Base-by-base conservation (phyloP, 2,888 invertebrate species). In the Epinotia demarniana region DNA sequence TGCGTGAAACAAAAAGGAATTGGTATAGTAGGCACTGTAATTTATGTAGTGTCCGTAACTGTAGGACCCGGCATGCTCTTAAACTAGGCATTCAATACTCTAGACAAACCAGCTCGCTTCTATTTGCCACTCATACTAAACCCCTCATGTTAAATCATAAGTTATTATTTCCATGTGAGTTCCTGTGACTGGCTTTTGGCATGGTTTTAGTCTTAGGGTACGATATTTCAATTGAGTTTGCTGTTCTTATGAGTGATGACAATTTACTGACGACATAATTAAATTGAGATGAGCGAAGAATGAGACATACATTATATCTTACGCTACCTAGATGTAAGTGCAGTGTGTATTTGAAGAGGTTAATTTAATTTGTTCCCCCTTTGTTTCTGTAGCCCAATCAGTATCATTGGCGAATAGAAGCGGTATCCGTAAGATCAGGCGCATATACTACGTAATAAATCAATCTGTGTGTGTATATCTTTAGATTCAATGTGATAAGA, bases 11-110 rank as follows among this genome's bases (percentile, higher is more conserved):
- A 62, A 71, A 75, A 72, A 62, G 71, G 66, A 70, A 53, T 69
- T 73, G 55, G 60, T 67, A 27, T 27, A 71, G 46, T 75, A 75
- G 75, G 75, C 75, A 72, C 75, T 75, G 75, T 67, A 66, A 55
- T 70, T 67, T 46, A 57, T 60, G 58, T 70, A 49, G 70, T 49
- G 72, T 64, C 70, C 62, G 49, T 63, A 69, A 71, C 64, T 71
- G 9, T 33, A 69, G 53, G 60, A 64, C 70, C 60, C 70, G 58
- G 58, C 58, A 66, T 68, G 57, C 63, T 57, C 58, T 61, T 74
- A 62, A 18, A 57, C 55, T 74, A 69, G 49, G 27, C 61, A 71
- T 62, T 74, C 27, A 75, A 70, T 62, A 71, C 18, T 49, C 58
- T 61, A 58, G 55, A 23, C 58, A 75, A 53, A 58, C 39, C 53